Conservation (phyloP, 2,113 vertebrate genomes). For the Choloepus hoffmanni region DNA sequence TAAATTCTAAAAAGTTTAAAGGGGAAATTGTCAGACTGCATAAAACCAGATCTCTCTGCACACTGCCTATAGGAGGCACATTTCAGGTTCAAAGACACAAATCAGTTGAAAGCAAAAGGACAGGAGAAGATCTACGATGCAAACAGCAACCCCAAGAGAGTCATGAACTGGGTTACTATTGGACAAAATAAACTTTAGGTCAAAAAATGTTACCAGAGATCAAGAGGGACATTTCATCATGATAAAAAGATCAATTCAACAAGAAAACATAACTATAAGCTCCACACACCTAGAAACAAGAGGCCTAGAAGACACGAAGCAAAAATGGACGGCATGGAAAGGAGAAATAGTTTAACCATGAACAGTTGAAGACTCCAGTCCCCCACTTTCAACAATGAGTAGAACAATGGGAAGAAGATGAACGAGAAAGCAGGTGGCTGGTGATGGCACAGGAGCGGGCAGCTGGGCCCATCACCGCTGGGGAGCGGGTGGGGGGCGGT, state of each 20-base stretch:
- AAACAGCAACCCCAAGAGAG: neutral
- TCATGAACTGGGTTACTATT: too few relatives aligned
- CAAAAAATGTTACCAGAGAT: neutral
- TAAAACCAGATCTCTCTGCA: too few relatives aligned
- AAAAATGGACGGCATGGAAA: neutral
- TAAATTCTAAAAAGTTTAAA: neutral
- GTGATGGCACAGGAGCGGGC: too few relatives aligned
- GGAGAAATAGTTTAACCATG: neutral
- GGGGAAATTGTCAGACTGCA: too few relatives aligned
- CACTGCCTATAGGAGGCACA: neutral
- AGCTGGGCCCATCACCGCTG: too few relatives aligned
- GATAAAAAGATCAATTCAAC: neutral
- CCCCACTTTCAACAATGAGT: too few relatives aligned
- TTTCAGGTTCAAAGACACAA: neutral
- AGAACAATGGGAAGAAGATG: neutral
- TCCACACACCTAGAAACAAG: neutral
- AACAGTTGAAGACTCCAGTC: neutral
- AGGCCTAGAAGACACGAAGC: neutral
- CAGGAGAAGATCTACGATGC: neutral
- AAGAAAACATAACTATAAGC: neutral
- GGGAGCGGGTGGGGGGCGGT: too few relatives aligned
- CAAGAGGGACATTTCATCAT: neutral
- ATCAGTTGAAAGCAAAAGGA: neutral
- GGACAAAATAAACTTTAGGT: neutral
- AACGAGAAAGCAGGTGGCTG: neutral